A percentile compares a stretch with the other conserved stretches of the same genome.
phyloP scores from a whole-genome alignment of 1,140 invertebrate genomes.

The Oryctes rhinoceros region DNA sequence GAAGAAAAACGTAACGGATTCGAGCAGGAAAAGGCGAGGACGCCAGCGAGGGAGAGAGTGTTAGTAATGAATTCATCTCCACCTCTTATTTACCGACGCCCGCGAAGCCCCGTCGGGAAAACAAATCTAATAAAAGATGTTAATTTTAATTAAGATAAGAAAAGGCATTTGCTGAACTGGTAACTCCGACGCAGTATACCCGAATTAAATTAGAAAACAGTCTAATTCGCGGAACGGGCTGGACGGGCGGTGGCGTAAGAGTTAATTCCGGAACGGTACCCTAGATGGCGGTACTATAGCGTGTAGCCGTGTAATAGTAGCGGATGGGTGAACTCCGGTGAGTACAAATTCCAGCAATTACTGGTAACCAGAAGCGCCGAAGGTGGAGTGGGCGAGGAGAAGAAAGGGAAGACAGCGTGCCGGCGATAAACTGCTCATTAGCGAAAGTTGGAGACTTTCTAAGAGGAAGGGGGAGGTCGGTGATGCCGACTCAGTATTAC shows the following conservation, averaged over 20 bases:
- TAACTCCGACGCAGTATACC: not conserved
- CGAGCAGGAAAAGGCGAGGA: too few relatives aligned
- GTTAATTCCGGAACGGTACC: constrained; percentile 1
- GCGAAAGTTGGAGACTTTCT: constrained; percentile 23
- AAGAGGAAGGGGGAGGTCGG: too few relatives aligned
- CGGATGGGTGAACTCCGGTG: not conserved
- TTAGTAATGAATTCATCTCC: constrained; percentile 3
- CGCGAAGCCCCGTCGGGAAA: not conserved
- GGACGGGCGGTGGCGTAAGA: not conserved
- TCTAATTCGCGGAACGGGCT: not conserved
- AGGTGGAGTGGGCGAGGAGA: not conserved
- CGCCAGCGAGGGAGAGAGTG: not conserved
- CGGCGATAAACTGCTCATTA: constrained; percentile 38
- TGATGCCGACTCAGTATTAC: too few relatives aligned
- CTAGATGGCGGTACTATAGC: not conserved
- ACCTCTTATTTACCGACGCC: constrained; percentile 12
- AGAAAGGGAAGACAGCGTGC: not conserved
- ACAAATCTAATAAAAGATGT: constrained; percentile 41
- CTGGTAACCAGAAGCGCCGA: constrained; percentile 20
- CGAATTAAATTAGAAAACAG: constrained; percentile 35
- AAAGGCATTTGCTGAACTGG: not conserved
- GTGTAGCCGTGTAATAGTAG: not conserved
- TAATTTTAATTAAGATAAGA: constrained; percentile 40
- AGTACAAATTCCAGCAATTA: constrained; percentile 39
- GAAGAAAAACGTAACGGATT: too few relatives aligned